Conservation (phyloP, 1,140 invertebrate genomes). For the Tachypleus tridentatus region DNA sequence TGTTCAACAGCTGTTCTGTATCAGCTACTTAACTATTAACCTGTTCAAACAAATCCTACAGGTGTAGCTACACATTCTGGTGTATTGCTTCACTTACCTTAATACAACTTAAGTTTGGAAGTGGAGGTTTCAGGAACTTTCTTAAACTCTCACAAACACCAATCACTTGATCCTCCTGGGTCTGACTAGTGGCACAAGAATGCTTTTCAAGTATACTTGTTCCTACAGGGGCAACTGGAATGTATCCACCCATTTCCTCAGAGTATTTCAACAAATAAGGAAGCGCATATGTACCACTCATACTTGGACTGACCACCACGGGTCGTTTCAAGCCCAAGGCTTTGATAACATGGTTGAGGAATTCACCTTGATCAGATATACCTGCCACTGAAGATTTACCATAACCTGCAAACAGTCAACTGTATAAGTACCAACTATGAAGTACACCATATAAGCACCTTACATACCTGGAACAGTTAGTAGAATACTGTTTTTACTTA, state of each 20-base stretch:
- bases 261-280: slow-evolving; percentile 31
- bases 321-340: slow-evolving; percentile 25
- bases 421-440: too few species aligned
- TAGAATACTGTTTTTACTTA: too few species aligned
- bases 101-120: slow-evolving; percentile 13
- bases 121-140: slow-evolving; percentile 10
- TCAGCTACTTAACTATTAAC: too few species aligned
- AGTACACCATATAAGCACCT: too few species aligned
- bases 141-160: slow-evolving; percentile 3
- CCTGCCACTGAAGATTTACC: slow-evolving; percentile 21
- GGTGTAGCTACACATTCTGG: too few species aligned
- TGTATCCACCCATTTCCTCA: slow-evolving; percentile 29
- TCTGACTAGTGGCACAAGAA: background rate
- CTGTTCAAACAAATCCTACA: too few species aligned
- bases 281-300: slow-evolving; percentile 37
- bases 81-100: slow-evolving; percentile 9
- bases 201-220: slow-evolving; percentile 22
- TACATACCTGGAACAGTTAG: too few species aligned
- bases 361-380: slow-evolving; percentile 21
- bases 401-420: slow-evolving; percentile 26
- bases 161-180: background rate
- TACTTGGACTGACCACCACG: slow-evolving; percentile 37
- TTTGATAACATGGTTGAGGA: slow-evolving; percentile 28
- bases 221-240: slow-evolving; percentile 36
- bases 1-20: too few species aligned